Percentiles rank a stretch among this genome's conserved stretches.
phyloP scores from a whole-genome alignment of 2,888 invertebrate species.

The Erpobdella octoculata region DNA sequence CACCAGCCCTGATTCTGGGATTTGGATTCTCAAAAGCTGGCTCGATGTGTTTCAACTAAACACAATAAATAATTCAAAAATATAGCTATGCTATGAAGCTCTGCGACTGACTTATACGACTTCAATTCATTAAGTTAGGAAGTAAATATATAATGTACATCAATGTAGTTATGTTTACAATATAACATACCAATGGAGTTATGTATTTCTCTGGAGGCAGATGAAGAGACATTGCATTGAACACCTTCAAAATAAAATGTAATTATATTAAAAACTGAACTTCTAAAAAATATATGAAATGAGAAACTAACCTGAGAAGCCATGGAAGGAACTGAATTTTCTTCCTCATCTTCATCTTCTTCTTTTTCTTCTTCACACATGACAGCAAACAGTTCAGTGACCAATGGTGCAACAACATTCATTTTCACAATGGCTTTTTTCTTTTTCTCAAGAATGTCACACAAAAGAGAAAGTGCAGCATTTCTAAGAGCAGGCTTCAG shows the following conservation, averaged over 20 bases:
- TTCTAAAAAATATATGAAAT: not conserved
- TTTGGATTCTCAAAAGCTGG: slow-evolving; percentile 61
- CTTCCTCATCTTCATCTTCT: slow-evolving; percentile 60
- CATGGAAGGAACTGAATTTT: slow-evolving; percentile 61
- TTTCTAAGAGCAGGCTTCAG: slow-evolving; percentile 61
- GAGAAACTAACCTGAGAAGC: slow-evolving; percentile 59
- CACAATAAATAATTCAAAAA: not conserved
- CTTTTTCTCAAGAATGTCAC: slow-evolving; percentile 63
- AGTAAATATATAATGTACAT: not conserved
- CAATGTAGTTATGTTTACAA: not conserved
- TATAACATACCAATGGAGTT: slow-evolving; percentile 60
- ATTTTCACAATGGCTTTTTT: slow-evolving; percentile 66
- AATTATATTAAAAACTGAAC: not conserved
- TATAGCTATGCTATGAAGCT: not conserved
- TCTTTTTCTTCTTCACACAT: slow-evolving; percentile 62
- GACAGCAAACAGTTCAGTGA: slow-evolving; percentile 62
- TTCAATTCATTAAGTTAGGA: not conserved
- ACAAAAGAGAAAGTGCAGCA: slow-evolving; percentile 64
- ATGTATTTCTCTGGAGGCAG: slow-evolving; percentile 70
- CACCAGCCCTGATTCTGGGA: slow-evolving; percentile 63
- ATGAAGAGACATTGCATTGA: slow-evolving; percentile 67
- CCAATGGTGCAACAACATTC: slow-evolving; percentile 64
- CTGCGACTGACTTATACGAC: not conserved
- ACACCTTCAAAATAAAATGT: slow-evolving; percentile 53
- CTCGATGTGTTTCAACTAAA: slow-evolving; percentile 59